phyloP scores from a whole-genome alignment of 2,113 vertebrate genomes.

The Chamaetylas fuelleborni region DNA sequence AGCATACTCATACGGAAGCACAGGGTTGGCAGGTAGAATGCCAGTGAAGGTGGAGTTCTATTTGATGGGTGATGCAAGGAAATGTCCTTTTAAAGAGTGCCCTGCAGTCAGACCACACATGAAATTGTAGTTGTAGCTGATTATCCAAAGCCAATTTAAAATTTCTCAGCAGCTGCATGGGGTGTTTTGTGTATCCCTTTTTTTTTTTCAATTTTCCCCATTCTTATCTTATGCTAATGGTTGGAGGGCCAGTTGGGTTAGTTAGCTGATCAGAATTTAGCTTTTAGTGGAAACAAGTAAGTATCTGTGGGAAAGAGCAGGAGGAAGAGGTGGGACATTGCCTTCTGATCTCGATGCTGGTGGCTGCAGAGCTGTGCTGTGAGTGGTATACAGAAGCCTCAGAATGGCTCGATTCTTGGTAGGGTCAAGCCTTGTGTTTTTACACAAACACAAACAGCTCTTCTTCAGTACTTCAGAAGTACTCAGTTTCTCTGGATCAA shows the following conservation, averaged over 20 bases:
- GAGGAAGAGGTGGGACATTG: background rate
- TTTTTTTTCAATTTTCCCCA: background rate
- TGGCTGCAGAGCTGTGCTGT: background rate
- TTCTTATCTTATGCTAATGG: background rate
- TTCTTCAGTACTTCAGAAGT: background rate
- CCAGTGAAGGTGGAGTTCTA: background rate
- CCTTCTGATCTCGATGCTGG: background rate
- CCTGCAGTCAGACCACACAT: background rate
- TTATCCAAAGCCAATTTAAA: background rate
- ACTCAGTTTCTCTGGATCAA: background rate
- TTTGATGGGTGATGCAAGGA: background rate
- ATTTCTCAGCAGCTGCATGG: fast-evolving
- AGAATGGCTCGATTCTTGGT: background rate
- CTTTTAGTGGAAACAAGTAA: background rate
- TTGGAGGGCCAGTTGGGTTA: background rate
- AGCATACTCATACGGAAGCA: fast-evolving
- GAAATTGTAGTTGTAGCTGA: background rate
- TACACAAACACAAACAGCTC: background rate
- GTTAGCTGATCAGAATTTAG: background rate
- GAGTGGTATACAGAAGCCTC: background rate
- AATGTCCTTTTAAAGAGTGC: background rate
- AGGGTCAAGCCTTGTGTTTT: background rate
- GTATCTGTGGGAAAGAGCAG: background rate
- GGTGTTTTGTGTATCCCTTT: background rate
- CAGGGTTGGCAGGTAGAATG: background rate